Conservation (phyloP, 2,113 vertebrate genomes). For the Oncorhynchus kisutch region DNA sequence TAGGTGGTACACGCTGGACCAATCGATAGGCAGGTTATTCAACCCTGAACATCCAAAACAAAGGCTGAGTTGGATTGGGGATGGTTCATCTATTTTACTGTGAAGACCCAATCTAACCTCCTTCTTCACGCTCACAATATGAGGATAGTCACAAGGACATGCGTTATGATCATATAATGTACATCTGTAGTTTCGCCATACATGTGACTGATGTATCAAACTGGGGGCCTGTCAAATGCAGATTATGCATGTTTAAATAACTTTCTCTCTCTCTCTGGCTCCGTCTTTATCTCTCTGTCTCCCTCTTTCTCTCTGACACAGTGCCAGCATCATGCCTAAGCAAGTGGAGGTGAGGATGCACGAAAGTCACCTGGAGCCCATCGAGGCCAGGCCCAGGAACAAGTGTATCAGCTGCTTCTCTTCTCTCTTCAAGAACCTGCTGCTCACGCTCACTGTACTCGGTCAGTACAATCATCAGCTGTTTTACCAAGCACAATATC, state of each 20-base stretch:
- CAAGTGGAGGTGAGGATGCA: slow-evolving; percentile 98
- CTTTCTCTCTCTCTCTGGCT: not conserved
- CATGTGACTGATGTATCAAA: no score
- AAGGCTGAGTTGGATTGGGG: no score
- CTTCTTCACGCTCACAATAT: no score
- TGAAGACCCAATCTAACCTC: no score
- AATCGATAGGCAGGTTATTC: no score
- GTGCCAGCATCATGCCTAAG: slow-evolving; percentile 96
- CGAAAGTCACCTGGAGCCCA: slow-evolving; percentile 88
- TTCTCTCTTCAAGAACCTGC: slow-evolving; percentile 90
- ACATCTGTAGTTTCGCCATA: no score
- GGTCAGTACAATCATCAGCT: slow-evolving; percentile 73
- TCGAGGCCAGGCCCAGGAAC: slow-evolving; percentile 79
- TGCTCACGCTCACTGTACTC: slow-evolving; percentile 91
- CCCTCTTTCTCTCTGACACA: slow-evolving; percentile 45
- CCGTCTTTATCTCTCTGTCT: not conserved
- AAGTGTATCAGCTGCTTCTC: slow-evolving; percentile 74
- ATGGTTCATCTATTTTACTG: no score
- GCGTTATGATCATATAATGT: no score
- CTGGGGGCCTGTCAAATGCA: no score
- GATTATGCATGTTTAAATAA: no score
- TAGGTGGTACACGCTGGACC: no score
- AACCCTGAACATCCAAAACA: not conserved
- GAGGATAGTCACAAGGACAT: no score
- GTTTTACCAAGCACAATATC: not conserved